Base-by-base conservation (phyloP, 1,140 invertebrate species). In the Euschistus heros region DNA sequence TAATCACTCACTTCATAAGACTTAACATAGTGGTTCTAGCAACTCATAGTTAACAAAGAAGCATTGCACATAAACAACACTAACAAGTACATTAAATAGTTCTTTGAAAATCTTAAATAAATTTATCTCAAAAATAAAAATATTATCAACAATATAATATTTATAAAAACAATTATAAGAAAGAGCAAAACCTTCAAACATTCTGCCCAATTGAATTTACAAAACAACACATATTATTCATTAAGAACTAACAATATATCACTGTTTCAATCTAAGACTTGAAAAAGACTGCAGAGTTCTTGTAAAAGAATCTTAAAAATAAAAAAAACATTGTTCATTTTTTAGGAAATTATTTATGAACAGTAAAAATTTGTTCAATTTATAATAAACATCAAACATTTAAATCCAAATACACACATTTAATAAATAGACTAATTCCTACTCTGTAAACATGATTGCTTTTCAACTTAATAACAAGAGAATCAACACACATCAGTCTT, bases 61-160 rank as follows among this genome's bases (percentile, higher is more conserved):
- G 65, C 65, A 66, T 66, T 66, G 65, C 65, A 66, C 65, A 66
- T 66, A 63, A 66, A 66, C 65, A 66, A 66, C 65, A 66, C 65
- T 66, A 66, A 66, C 65, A 66, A 66, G 60, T 66, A 66, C 65
- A 62, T 66, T 65, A 65, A 65, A 66, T 63, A 63, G 65, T 66
- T 66, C 47, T 66, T 66, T 66, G 47, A 66, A 63, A 65, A 60
- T 65, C 18, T 62, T 52, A 66, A 66, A 66, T 66, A 66, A 66
- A 66, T 63, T 66, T 55, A 63, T 66, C 59, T 63, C 60, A 66
- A 66, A 66, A 66, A 63, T 63, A 66, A 66, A 66, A 66, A 62
- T 66, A 66, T 66, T 54, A 63, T 62, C 61, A 66, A 66, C 59
- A 61, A 61, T 61, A 66, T 62, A 62, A 66, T 66, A 66, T 60